A percentile compares a stretch with the other conserved stretches of the same genome.
Evolutionary conservation across 2,888 invertebrate species (phyloP).

Genomic region (Auanema sp.): DNA sequence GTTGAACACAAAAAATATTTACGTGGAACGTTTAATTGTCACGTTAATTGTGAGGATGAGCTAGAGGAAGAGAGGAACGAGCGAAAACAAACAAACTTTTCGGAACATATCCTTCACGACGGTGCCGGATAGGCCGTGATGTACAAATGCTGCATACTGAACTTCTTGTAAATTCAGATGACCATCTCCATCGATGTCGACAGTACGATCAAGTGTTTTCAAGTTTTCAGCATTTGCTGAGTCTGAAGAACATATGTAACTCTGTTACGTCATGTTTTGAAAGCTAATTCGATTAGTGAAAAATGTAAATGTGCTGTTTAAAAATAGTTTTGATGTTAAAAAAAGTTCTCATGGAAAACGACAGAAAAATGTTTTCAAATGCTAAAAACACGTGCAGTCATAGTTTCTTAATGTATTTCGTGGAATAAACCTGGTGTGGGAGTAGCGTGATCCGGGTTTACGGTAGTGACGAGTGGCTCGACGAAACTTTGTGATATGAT

Average conservation of each 20-base stretch:
- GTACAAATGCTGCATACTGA: slow-evolving; percentile 61
- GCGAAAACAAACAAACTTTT: slow-evolving; percentile 37
- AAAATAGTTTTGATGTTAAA: too few relatives aligned
- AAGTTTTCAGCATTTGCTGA: slow-evolving; percentile 42
- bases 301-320: background rate
- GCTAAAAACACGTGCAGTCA: too few relatives aligned
- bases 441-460: too few relatives aligned
- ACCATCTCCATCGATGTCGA: slow-evolving; percentile 59
- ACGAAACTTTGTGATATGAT: too few relatives aligned
- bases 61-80: slow-evolving; percentile 1
- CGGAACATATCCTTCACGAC: slow-evolving; percentile 60
- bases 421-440: too few relatives aligned
- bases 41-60: too few relatives aligned
- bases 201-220: slow-evolving; percentile 17
- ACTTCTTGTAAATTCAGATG: slow-evolving; percentile 55
- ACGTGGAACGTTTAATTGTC: too few relatives aligned
- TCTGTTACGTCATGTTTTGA: background rate
- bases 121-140: slow-evolving; percentile 59
- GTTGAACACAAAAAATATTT: too few relatives aligned
- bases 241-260: background rate
- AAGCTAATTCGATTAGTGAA: background rate
- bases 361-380: too few relatives aligned
- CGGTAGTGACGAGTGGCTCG: too few relatives aligned
- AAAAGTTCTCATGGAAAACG: too few relatives aligned
- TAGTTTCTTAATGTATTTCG: too few relatives aligned